These are phyloP conservation scores for Dioctria linearis DNA, from an alignment of 2,888 invertebrate species.

Conservation along the genomic window DNA sequence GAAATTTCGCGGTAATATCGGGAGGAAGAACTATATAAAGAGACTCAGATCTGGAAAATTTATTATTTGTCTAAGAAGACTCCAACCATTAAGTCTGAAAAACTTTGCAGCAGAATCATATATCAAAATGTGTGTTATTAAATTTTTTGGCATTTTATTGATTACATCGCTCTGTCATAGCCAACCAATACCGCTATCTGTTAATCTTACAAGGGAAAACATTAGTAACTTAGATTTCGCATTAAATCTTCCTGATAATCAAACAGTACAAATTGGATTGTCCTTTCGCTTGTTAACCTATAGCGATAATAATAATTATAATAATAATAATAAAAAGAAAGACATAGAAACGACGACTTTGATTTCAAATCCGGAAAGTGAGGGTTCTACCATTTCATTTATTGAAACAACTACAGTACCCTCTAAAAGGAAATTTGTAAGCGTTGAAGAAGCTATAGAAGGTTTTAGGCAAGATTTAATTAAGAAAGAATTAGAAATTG, in stretches of 20 bases:
- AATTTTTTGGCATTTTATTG: neutral
- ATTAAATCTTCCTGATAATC: neutral
- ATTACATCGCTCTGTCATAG: neutral
- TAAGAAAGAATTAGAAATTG: slow-evolving; percentile 35
- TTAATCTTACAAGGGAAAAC: neutral
- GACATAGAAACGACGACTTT: too few relatives aligned
- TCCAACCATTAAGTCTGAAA: neutral
- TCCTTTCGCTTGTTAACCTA: neutral
- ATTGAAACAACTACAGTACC: slow-evolving; percentile 15
- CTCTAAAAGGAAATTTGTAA: slow-evolving; percentile 33
- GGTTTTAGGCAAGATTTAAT: slow-evolving; percentile 44
- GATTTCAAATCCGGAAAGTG: neutral
- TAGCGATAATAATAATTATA: neutral
- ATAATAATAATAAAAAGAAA: neutral
- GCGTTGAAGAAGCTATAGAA: slow-evolving; percentile 31
- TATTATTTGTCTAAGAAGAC: neutral
- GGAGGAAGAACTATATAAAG: too few relatives aligned
- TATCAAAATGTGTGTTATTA: neutral
- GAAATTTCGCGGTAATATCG: too few relatives aligned
- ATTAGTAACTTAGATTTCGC: neutral
- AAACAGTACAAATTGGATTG: neutral
- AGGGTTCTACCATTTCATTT: neutral
- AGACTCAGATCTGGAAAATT: neutral
- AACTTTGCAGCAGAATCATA: neutral
- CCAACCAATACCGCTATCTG: neutral